Conservation (phyloP, 2,113 vertebrate species). For the Corythornis cristatus region DNA sequence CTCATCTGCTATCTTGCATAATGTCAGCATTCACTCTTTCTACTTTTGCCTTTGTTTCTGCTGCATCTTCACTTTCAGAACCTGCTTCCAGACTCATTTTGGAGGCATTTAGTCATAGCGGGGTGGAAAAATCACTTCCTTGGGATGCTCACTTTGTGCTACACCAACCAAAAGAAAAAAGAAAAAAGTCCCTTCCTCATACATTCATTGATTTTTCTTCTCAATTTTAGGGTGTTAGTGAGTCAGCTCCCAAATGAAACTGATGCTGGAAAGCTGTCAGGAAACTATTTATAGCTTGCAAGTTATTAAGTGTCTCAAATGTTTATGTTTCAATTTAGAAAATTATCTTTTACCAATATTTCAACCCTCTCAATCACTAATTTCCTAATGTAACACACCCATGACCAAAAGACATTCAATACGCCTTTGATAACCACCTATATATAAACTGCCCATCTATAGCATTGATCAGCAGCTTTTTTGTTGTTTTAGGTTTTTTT, state of each 20-base stretch:
- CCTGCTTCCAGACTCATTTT: constrained; percentile 10
- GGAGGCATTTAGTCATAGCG: neutral
- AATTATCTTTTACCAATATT: constrained; percentile 7
- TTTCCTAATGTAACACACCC: neutral
- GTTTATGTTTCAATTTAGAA: constrained; percentile 20
- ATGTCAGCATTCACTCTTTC: neutral
- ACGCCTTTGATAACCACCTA: neutral
- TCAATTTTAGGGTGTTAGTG: neutral
- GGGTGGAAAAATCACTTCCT: neutral
- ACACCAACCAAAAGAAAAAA: neutral
- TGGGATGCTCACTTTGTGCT: neutral
- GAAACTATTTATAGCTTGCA: neutral
- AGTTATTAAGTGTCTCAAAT: neutral
- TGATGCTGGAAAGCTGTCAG: constrained; percentile 15
- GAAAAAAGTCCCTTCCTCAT: neutral
- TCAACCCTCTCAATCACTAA: neutral
- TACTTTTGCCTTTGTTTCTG: constrained; percentile 8
- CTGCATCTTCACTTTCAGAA: constrained; percentile 26
- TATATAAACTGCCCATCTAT: neutral
- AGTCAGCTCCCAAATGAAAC: constrained; percentile 17
- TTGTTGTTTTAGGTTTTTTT: neutral
- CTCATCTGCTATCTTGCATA: constrained; percentile 27
- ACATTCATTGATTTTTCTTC: neutral
- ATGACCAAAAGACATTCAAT: neutral
- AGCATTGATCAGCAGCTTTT: constrained; percentile 29